Evolutionary conservation across 2,113 vertebrate species (phyloP).

Genomic region (Neogobius melanostomus): DNA sequence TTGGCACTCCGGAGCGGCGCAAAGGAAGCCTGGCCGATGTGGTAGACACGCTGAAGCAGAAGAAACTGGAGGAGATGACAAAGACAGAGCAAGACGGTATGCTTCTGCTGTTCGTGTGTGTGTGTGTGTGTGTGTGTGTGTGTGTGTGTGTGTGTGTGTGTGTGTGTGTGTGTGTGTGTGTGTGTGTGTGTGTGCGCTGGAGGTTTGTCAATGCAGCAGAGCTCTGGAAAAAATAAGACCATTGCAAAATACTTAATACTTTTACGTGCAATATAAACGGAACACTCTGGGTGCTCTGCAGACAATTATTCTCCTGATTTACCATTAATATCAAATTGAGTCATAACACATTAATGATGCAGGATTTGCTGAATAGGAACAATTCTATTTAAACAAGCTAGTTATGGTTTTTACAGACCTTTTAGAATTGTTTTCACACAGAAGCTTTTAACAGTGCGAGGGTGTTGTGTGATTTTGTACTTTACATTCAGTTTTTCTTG

Average conservation of each 20-base stretch:
- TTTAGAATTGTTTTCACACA: too few relatives aligned
- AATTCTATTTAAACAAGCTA: too few relatives aligned
- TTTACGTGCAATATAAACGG: neutral
- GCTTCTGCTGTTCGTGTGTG: slow-evolving; percentile 42
- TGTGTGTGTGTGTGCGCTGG: slow-evolving; percentile 10
- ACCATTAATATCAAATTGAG: neutral
- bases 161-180: slow-evolving; percentile 14
- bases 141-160: slow-evolving; percentile 18
- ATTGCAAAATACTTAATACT: neutral
- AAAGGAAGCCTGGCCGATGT: slow-evolving; percentile 99
- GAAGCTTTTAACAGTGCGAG: too few relatives aligned
- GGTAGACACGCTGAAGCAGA: slow-evolving; percentile 98
- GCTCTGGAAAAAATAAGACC: neutral
- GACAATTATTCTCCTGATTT: neutral
- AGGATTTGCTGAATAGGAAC: too few relatives aligned
- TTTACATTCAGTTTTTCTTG: too few relatives aligned
- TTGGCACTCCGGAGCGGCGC: slow-evolving; percentile 97
- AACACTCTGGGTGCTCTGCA: neutral
- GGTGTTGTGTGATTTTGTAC: too few relatives aligned
- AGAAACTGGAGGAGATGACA: slow-evolving; percentile 99
- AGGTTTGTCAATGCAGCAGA: neutral
- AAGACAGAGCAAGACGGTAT: slow-evolving; percentile 98
- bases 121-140: slow-evolving; percentile 4
- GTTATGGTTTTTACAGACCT: too few relatives aligned
- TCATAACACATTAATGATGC: too few relatives aligned